phyloP scores from a whole-genome alignment of 1,140 invertebrate species.

The Magallana ariakensis region DNA sequence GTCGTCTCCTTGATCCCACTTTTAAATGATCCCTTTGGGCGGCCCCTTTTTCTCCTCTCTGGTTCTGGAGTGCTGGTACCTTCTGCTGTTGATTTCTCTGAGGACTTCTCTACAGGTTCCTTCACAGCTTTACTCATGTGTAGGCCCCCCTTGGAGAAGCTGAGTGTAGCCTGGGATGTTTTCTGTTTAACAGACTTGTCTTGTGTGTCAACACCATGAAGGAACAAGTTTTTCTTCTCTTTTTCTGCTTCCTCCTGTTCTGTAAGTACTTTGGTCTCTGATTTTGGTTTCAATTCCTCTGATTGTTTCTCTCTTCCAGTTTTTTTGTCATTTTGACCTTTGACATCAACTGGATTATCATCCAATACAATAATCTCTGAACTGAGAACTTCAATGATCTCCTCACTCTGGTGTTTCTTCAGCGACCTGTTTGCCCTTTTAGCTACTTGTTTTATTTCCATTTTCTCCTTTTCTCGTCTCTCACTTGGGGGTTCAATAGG shows the following conservation, averaged over 20 bases:
- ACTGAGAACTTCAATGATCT: neutral
- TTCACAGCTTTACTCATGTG: constrained; percentile 41
- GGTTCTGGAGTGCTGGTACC: neutral
- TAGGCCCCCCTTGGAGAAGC: constrained; percentile 52
- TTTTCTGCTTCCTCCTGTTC: neutral
- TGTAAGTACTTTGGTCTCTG: neutral
- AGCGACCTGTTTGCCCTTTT: neutral
- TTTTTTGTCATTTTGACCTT: neutral
- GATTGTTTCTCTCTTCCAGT: neutral
- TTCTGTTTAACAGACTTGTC: constrained; percentile 43
- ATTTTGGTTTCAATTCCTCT: constrained; percentile 1
- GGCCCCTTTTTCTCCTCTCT: constrained; percentile 27
- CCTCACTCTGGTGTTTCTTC: neutral
- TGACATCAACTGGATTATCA: constrained; percentile 1
- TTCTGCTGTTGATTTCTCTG: neutral
- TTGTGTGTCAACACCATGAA: neutral
- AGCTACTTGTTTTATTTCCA: neutral
- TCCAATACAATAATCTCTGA: constrained; percentile 17
- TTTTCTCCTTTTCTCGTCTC: neutral
- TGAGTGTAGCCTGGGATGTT: constrained; percentile 57
- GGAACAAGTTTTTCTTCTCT: constrained; percentile 7
- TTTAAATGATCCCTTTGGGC: neutral
- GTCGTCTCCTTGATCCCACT: neutral
- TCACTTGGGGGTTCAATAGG: neutral
- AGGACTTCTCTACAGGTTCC: neutral